Percentiles rank a stretch among this genome's conserved stretches.
Evolutionary conservation across 2,113 vertebrate species (phyloP).

Genomic region (Pygoscelis antarcticus): DNA sequence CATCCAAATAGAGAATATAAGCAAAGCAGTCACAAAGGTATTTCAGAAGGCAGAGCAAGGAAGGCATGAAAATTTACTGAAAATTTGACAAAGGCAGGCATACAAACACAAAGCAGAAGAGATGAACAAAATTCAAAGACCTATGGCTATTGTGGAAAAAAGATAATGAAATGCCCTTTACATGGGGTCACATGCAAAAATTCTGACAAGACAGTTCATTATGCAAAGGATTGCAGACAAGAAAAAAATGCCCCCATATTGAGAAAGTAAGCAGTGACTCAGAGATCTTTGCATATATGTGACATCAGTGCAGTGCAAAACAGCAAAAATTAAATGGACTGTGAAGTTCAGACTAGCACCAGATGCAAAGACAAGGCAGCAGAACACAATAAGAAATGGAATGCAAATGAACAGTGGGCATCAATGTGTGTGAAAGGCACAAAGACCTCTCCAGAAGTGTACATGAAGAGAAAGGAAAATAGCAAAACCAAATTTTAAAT

Average conservation of each 20-base stretch:
- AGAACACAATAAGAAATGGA: slow-evolving; percentile 11
- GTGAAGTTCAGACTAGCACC: slow-evolving; percentile 9
- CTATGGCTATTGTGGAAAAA: neutral
- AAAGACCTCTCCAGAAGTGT: neutral
- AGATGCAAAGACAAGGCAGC: slow-evolving; percentile 5
- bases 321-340: slow-evolving; percentile 5
- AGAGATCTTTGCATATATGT: neutral
- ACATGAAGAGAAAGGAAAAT: neutral
- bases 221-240: neutral
- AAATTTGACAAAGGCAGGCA: neutral
- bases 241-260: neutral
- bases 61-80: neutral
- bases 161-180: neutral
- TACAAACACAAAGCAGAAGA: neutral
- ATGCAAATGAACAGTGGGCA: neutral
- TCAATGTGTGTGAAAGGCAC: neutral
- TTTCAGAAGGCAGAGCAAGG: neutral
- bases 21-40: neutral
- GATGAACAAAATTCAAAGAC: neutral
- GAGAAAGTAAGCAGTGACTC: neutral
- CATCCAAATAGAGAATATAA: neutral
- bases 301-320: neutral
- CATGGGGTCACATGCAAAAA: neutral
- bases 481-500: neutral
- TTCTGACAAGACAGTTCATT: neutral